Base-by-base conservation (phyloP, 1,140 invertebrate species). In the Neodiprion fabricii region DNA sequence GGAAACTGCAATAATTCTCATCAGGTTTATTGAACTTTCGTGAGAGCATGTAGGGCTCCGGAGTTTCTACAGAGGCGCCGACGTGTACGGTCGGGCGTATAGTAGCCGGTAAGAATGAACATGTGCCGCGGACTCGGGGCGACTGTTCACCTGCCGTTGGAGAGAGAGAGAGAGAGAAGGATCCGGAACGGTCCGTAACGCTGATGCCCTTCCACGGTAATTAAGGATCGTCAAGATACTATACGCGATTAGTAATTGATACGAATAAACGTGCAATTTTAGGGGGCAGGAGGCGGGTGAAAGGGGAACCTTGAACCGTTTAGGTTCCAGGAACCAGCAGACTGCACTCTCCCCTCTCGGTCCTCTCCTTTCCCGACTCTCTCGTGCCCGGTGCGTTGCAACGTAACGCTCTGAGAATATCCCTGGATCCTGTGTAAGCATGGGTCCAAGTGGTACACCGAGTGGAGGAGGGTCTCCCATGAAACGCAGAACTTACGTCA, bases 161-260 rank as follows among this genome's bases (percentile, higher is more conserved):
- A 40, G 28, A 40, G 28, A 2, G 28, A 40, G 28, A 2, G 28
- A 40, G 28, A 12, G 53, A 61, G 53, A 61, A 61, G n/a, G 53
- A 61, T 61, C 53, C 53, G 53, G 53, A 61, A 61, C 53, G 53
- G n/a, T 3, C 53, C 53, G 53, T 61, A 12, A 61, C 11, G 9
- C 53, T 61, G n/a, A 61, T 61, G 53, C 53, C 53, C 53, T 61
- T 61, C 53, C 53, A 61, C 53, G 53, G 53, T 61, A 61, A 61
- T 61, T 61, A 61, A 61, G 53, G 53, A 61, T 61, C 53, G 53
- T 61, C 53, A 61, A 61, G 53, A 61, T 61, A 61, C 11, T 40
- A 40, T 61, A 61, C 53, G 53, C 53, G 53, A 61, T 61, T 61
- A 61, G 53, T 61, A 61, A 61, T 61, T 61, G 53, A 61, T 61